Evolutionary conservation across 2,797 vertebrate genomes (phyloP), one percentile per base, ranked within the genome.

Genomic region (Microcaecilia unicolor): DNA sequence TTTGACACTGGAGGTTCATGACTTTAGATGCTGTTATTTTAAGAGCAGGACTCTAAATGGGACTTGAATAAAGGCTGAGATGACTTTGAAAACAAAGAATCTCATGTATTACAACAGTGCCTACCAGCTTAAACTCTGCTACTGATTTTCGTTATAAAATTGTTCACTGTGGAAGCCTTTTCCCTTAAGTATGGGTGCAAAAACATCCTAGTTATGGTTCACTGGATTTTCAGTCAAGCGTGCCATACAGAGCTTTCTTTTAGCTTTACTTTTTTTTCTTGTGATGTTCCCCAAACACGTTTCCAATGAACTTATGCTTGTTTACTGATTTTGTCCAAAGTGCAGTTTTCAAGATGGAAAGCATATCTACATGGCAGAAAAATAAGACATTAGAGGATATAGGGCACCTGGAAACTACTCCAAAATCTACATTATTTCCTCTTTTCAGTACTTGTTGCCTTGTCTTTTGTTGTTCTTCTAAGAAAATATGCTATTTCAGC

Each of bases 161-260:
- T 28, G 32, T 67, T 58, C 44, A 42, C 40, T 10, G 34, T 18
- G 44, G 48, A 19, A 41, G 60, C 66, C 49, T 45, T 64, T 61
- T 51, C 30, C 30, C 28, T 55, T 51, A 55, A 37, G 48, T 48
- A 61, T 67, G 61, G n/a, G 65, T 40, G 31, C 52, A 64, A n/a
- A n/a, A 64, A 56, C 37, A 42, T 19, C 44, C 55, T 51, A 29
- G 37, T 51, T 47, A 38, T 24, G 15, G 22, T 34, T 56, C 52
- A 39, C 34, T 16, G 34, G 23, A 12, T 8, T 38, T 28, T 28
- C 44, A 30, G 10, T 4, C 45, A 10, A 31, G 28, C 31, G 25
- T 16, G 43, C 42, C 46, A 40, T 50, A 19, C 25, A 21, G 58
- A 42, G 10, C 5, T 21, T 11, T 24, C 35, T 11, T 27, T 19